These are phyloP conservation scores for Pocillopora grandis DNA, from an alignment of 92 coral and sea anemone species.

Conservation along the genomic window DNA sequence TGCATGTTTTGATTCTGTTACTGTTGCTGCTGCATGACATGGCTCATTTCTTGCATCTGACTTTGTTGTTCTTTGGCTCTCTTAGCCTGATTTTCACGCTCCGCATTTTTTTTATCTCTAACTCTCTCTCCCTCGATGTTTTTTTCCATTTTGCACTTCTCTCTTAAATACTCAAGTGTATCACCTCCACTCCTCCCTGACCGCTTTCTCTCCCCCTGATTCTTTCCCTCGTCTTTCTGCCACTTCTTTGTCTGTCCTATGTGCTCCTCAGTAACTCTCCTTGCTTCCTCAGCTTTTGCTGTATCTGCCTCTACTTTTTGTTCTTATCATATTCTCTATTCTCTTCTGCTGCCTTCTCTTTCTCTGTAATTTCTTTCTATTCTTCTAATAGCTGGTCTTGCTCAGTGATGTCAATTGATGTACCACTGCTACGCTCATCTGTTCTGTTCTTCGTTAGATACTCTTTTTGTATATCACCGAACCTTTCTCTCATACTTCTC, in stretches of 20 bases:
- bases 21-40: no score
- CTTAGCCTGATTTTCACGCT: no score
- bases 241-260: not conserved
- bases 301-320: constrained; percentile 41
- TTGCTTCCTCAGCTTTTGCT: constrained; percentile 39
- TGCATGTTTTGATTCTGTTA: no score
- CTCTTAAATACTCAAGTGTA: no score
- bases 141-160: no score
- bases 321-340: constrained; percentile 28
- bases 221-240: no score
- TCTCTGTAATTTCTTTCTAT: constrained; percentile 44
- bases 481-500: constrained; percentile 63
- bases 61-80: no score
- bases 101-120: no score
- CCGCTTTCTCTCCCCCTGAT: no score
- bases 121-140: no score
- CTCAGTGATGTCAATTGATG: constrained; percentile 49
- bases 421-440: constrained; percentile 54
- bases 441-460: constrained; percentile 36
- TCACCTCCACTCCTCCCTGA: no score
- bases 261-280: not conserved
- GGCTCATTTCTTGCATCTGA: no score
- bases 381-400: constrained; percentile 41
- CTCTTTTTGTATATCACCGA: constrained; percentile 37
- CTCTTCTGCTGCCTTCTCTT: constrained; percentile 46